Conservation (phyloP, 1,140 invertebrate species). For the Drosophila parvula region DNA sequence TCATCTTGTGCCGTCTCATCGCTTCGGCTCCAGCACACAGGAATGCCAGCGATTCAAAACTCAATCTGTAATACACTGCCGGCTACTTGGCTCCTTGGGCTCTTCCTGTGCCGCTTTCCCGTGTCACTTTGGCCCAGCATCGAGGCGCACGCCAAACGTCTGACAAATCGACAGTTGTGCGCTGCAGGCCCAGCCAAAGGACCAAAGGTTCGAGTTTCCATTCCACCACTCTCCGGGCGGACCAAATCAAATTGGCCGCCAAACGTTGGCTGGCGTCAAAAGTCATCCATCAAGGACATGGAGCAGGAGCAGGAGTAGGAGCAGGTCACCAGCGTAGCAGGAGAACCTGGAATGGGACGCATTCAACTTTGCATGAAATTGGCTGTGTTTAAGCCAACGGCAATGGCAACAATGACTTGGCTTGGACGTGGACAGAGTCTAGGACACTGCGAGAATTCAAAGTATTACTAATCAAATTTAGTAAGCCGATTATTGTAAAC, state of each 20-base stretch:
- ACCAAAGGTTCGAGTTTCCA: not conserved
- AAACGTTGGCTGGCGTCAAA: conserved; percentile 67
- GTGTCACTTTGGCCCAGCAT: conserved; percentile 1
- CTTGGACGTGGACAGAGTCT: conserved; percentile 14
- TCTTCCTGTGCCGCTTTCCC: conserved; percentile 8
- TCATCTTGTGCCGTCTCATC: conserved; percentile 32
- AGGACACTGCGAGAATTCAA: not conserved
- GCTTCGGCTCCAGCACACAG: conserved; percentile 25
- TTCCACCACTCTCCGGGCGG: conserved; percentile 22
- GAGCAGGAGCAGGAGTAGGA: conserved; percentile 33
- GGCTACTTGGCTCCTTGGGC: conserved; percentile 25
- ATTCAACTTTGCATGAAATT: conserved; percentile 80
- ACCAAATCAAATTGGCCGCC: conserved; percentile 78
- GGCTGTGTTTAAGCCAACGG: conserved; percentile 58
- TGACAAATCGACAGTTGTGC: conserved; percentile 62
- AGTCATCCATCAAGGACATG: conserved; percentile 73
- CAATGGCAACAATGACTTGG: conserved; percentile 31
- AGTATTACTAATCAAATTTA: not conserved
- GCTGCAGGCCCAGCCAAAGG: conserved; percentile 49
- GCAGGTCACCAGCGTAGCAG: conserved; percentile 31
- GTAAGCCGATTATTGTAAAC: too few species aligned
- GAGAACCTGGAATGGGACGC: conserved; percentile 40
- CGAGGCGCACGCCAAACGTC: conserved; percentile 34
- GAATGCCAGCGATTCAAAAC: conserved; percentile 55
- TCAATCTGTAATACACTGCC: conserved; percentile 47